These are phyloP conservation scores for Camelus bactrianus DNA, from an alignment of 2,113 vertebrate species.

Conservation along the genomic window DNA sequence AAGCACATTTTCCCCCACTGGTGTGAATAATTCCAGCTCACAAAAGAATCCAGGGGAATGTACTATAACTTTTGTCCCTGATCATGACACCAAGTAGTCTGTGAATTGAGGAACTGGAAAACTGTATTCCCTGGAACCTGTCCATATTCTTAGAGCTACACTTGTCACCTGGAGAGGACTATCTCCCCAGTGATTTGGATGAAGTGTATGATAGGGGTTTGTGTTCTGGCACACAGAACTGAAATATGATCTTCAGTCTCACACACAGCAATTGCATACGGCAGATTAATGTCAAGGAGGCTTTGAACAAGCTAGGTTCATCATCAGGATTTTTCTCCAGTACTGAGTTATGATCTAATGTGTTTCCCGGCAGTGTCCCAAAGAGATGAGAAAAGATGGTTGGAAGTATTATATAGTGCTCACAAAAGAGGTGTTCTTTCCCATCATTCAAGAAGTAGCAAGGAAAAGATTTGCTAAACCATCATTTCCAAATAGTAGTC, in stretches of 20 bases:
- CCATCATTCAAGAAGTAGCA: conserved; percentile 60
- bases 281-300: conserved; percentile 72
- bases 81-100: conserved; percentile 12
- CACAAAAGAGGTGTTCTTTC: conserved; percentile 63
- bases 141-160: neutral
- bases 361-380: conserved; percentile 68
- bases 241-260: conserved; percentile 51
- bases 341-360: conserved; percentile 69
- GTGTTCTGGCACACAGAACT: conserved; percentile 55
- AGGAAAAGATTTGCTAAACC: conserved; percentile 64
- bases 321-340: conserved; percentile 55
- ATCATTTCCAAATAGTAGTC: conserved; percentile 32
- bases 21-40: neutral
- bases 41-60: neutral
- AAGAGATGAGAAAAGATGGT: conserved; percentile 62
- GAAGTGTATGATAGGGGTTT: conserved; percentile 3
- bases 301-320: conserved; percentile 69
- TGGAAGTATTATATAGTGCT: conserved; percentile 62
- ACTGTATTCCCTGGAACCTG: neutral
- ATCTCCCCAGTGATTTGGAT: neutral
- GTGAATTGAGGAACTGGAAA: neutral
- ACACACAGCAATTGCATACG: conserved; percentile 61
- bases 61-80: conserved; percentile 15
- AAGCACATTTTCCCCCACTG: neutral
- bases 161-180: conserved; percentile 31